These are phyloP conservation scores for Callimorpha dominula DNA, from an alignment of 2,888 invertebrate genomes.

Conservation along the genomic window DNA sequence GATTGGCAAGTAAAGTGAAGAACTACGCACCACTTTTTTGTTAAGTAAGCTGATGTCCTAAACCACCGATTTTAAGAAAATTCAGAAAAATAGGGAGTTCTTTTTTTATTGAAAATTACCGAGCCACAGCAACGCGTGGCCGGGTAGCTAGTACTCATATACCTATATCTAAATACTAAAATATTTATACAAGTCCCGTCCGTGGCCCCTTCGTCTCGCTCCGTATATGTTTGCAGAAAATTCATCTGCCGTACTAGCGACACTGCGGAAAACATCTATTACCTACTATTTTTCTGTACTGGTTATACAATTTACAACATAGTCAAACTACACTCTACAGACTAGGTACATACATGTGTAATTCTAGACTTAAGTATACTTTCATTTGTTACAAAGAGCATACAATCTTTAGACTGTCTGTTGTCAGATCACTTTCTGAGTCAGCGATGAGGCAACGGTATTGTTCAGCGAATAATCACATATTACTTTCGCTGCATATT, in stretches of 20 bases:
- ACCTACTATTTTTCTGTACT: not conserved
- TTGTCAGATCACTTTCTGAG: slow-evolving; percentile 12
- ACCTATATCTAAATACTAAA: not conserved
- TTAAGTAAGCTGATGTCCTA: not conserved
- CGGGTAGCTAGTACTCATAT: too few relatives aligned
- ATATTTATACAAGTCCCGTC: not conserved
- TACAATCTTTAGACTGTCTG: slow-evolving; percentile 8
- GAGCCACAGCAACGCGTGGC: too few relatives aligned
- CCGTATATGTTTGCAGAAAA: not conserved
- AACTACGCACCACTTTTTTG: not conserved
- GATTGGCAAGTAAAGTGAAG: not conserved
- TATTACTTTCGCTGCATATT: slow-evolving; percentile 51
- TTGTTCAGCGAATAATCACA: slow-evolving; percentile 43
- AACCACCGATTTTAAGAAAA: too few relatives aligned
- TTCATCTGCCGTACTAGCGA: not conserved
- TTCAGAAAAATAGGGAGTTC: too few relatives aligned
- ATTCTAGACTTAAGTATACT: slow-evolving; percentile 7
- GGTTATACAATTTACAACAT: not conserved
- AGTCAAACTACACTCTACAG: not conserved
- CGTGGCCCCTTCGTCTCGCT: not conserved
- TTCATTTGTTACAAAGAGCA: slow-evolving; percentile 27
- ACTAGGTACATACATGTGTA: not conserved
- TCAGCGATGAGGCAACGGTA: slow-evolving; percentile 42
- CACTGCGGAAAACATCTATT: not conserved
- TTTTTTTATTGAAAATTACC: too few relatives aligned